A percentile compares a stretch with the other conserved stretches of the same genome.
phyloP scores from a whole-genome alignment of 2,888 invertebrate genomes.

The Tetropium fuscum region DNA sequence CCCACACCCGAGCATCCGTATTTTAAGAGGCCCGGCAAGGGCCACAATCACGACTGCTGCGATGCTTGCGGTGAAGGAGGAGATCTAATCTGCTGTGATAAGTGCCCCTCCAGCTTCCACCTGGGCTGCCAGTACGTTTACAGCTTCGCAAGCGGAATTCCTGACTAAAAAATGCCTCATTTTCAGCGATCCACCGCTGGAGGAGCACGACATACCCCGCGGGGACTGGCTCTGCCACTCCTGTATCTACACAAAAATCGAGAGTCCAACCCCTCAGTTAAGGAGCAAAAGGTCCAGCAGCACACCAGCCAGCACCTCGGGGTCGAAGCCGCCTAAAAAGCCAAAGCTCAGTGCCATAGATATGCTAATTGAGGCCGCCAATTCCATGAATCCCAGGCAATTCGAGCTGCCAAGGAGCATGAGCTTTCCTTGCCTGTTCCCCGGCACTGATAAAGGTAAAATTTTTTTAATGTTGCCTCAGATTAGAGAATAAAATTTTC shows the following conservation, averaged over 20 bases:
- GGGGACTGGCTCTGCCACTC: slow-evolving; percentile 94
- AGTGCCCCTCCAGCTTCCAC: slow-evolving; percentile 96
- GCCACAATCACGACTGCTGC: slow-evolving; percentile 93
- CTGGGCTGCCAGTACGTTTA: slow-evolving; percentile 90
- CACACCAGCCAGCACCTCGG: slow-evolving; percentile 45
- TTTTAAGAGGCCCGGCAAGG: slow-evolving; percentile 87
- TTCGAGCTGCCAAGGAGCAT: slow-evolving; percentile 89
- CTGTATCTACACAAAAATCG: slow-evolving; percentile 72
- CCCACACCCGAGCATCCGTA: slow-evolving; percentile 78
- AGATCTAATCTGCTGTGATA: slow-evolving; percentile 94
- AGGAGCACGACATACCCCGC: slow-evolving; percentile 88
- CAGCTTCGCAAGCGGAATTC: too few species aligned
- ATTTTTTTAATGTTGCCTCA: neutral
- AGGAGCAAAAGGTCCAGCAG: slow-evolving; percentile 58
- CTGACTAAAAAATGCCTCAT: too few species aligned
- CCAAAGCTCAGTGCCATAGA: slow-evolving; percentile 76
- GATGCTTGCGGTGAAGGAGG: slow-evolving; percentile 96
- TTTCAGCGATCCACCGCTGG: slow-evolving; percentile 90
- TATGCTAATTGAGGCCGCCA: slow-evolving; percentile 84
- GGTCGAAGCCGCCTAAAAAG: slow-evolving; percentile 61
- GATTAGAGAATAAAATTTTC: too few species aligned
- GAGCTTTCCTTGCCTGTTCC: slow-evolving; percentile 80
- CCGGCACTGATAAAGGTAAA: slow-evolving; percentile 83
- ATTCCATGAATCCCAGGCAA: slow-evolving; percentile 88
- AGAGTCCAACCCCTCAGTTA: slow-evolving; percentile 52